phyloP scores from a whole-genome alignment of 2,113 vertebrate species.

The Calidris pugnax region DNA sequence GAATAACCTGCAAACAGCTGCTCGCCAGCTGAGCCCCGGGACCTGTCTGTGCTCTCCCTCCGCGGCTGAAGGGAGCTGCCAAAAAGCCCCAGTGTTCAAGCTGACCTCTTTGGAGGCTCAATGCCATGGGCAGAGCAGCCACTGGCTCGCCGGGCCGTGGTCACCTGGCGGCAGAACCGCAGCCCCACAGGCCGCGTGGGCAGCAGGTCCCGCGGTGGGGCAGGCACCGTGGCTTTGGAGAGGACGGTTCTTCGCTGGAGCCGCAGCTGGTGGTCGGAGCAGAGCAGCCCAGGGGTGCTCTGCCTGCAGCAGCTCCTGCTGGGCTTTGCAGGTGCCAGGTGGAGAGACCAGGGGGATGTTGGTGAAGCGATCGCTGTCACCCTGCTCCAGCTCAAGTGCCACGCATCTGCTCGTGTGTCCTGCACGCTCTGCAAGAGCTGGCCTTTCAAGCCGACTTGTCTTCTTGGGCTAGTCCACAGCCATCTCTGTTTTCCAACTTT shows the following conservation, averaged over 20 bases:
- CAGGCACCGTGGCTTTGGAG: accelerated
- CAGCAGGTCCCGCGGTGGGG: accelerated
- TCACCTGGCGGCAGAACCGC: background rate
- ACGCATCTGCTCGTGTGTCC: accelerated
- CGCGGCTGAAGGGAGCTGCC: background rate
- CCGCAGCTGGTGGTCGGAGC: accelerated
- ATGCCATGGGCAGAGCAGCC: background rate
- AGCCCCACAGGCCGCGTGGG: accelerated
- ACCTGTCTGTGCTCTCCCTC: background rate
- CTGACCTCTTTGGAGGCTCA: background rate
- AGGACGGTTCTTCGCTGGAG: background rate
- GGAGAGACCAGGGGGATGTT: background rate
- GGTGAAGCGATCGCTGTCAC: background rate
- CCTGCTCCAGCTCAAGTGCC: background rate
- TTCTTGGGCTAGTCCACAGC: background rate
- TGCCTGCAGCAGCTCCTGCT: background rate
- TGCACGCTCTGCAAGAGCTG: accelerated
- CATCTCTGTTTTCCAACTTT: background rate
- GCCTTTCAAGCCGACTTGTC: accelerated
- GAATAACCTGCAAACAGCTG: slow-evolving; percentile 14
- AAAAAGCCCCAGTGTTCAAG: background rate
- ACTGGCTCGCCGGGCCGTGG: background rate
- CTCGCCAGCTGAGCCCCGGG: background rate
- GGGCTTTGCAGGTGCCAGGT: background rate
- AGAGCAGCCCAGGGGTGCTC: background rate